phyloP scores from a whole-genome alignment of 2,113 vertebrate species.

The Pandion haliaetus region DNA sequence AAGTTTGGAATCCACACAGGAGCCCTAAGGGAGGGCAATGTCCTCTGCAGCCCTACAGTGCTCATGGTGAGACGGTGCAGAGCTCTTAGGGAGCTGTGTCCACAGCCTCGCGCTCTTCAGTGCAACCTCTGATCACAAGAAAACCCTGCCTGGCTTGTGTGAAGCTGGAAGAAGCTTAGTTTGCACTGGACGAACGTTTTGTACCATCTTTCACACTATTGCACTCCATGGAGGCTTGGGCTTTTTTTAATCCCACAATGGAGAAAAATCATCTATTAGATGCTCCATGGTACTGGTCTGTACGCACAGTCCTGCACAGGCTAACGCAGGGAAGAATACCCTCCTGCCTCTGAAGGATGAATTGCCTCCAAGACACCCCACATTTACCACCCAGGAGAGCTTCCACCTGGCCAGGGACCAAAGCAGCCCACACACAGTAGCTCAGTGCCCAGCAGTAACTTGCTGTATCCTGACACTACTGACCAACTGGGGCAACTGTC shows the following conservation, averaged over 20 bases:
- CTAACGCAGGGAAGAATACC: neutral
- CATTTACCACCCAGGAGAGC: neutral
- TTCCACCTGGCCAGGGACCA: neutral
- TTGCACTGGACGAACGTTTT: neutral
- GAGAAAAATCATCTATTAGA: neutral
- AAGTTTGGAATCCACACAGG: neutral
- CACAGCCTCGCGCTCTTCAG: neutral
- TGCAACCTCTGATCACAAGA: neutral
- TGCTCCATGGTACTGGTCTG: neutral
- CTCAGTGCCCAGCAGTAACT: neutral
- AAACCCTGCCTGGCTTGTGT: neutral
- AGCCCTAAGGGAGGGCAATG: neutral
- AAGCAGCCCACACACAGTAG: neutral
- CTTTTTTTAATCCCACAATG: neutral
- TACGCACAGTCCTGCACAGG: neutral
- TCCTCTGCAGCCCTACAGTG: neutral
- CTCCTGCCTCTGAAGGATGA: neutral
- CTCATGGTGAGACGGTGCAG: neutral
- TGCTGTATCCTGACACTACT: neutral
- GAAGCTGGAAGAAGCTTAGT: neutral
- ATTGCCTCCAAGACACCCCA: neutral
- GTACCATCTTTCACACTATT: neutral
- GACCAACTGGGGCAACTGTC: neutral
- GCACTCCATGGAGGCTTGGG: rapidly evolving
- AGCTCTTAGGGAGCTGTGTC: neutral